Percentiles rank a stretch among this genome's conserved stretches.
Conservation (phyloP, 2,888 invertebrate genomes). For the Linnaemya vulpina region DNA sequence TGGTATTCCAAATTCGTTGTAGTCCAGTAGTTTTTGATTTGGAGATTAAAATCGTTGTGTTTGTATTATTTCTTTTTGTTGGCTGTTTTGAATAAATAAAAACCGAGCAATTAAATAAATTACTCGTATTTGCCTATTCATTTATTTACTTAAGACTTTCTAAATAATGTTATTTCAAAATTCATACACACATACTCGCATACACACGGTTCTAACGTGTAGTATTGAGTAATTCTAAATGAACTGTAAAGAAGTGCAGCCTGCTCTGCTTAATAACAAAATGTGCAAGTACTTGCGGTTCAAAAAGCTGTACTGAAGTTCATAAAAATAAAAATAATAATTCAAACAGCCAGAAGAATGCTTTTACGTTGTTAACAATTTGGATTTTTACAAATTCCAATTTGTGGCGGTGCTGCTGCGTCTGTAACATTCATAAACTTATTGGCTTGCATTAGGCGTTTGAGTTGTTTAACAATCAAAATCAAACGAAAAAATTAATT, state of each 20-base stretch:
- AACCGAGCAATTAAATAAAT: constrained; percentile 13
- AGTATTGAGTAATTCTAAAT: constrained; percentile 7
- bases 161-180: constrained; percentile 10
- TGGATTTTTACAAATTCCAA: constrained; percentile 73
- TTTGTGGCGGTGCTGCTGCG: constrained; percentile 49
- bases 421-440: constrained; percentile 20
- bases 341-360: constrained; percentile 1
- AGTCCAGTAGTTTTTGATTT: neutral
- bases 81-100: neutral
- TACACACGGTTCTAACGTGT: neutral
- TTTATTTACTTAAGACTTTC: neutral
- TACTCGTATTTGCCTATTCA: neutral
- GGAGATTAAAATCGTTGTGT: constrained; percentile 2
- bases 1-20: constrained; percentile 16
- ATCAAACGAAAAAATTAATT: constrained; percentile 18
- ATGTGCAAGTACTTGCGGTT: constrained; percentile 4
- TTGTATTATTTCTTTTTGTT: neutral
- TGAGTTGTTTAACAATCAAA: constrained; percentile 21
- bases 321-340: constrained; percentile 4
- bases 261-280: neutral
- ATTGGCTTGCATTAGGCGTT: constrained; percentile 49
- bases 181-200: neutral
- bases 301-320: constrained; percentile 18
- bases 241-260: neutral
- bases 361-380: constrained; percentile 18